phyloP scores from a whole-genome alignment of 2,797 vertebrate species.

The Pantherophis vulpinus region DNA sequence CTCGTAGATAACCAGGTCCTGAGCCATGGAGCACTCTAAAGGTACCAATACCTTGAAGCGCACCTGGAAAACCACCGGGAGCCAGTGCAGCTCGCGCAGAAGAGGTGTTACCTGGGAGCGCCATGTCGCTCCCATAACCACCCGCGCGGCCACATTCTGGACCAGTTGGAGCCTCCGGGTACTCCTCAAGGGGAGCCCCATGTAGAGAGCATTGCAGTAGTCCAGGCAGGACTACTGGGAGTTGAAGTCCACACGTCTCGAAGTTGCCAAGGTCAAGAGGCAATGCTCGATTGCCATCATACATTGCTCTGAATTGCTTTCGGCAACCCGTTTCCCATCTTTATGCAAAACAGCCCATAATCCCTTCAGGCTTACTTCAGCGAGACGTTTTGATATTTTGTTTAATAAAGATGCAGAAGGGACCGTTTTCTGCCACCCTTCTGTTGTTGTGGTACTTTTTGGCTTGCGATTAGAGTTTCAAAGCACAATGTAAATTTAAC shows the following conservation, averaged over 20 bases:
- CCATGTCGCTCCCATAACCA: too few species aligned
- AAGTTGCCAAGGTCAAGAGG: not conserved
- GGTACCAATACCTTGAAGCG: too few species aligned
- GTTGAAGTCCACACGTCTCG: not conserved
- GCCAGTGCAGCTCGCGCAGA: too few species aligned
- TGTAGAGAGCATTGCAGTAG: too few species aligned
- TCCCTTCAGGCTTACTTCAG: not conserved
- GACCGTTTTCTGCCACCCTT: not conserved
- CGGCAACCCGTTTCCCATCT: not conserved
- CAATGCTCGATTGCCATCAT: not conserved
- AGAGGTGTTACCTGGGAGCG: too few species aligned
- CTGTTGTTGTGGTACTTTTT: constrained; percentile 9
- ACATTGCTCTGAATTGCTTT: not conserved
- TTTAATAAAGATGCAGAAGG: constrained; percentile 16
- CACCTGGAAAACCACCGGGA: too few species aligned
- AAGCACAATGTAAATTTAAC: constrained; percentile 18
- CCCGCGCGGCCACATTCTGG: too few species aligned
- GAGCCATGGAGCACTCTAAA: too few species aligned
- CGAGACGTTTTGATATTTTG: constrained; percentile 7
- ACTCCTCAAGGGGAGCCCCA: too few species aligned
- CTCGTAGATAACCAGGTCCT: too few species aligned
- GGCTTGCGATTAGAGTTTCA: constrained; percentile 19
- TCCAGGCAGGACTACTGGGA: too few species aligned
- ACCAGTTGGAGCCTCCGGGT: too few species aligned
- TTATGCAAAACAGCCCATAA: not conserved